phyloP scores from a whole-genome alignment of 2,113 vertebrate genomes.

The Aplodontia rufa region DNA sequence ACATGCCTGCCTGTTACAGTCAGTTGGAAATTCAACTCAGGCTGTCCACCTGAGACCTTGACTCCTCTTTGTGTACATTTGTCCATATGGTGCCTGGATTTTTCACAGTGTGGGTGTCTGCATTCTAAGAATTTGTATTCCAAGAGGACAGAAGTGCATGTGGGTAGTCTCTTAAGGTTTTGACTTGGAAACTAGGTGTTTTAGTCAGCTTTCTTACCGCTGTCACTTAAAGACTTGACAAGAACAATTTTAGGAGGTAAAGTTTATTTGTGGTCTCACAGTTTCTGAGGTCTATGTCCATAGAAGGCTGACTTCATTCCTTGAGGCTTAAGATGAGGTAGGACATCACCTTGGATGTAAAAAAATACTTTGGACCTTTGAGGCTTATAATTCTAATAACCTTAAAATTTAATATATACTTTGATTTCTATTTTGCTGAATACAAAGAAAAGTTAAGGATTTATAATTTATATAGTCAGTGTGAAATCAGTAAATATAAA shows the following conservation, averaged over 20 bases:
- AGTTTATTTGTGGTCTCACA: too few species aligned
- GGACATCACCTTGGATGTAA: too few species aligned
- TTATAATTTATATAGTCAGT: background rate
- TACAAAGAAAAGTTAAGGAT: background rate
- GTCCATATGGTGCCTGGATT: background rate
- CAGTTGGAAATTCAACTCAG: background rate
- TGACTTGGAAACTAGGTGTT: background rate
- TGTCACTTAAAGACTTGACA: too few species aligned
- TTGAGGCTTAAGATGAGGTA: too few species aligned
- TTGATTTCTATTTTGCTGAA: background rate
- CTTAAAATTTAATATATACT: background rate
- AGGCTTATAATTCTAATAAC: background rate
- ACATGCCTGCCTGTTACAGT: background rate
- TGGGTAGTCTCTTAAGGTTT: background rate
- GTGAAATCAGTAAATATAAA: background rate
- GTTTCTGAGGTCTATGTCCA: too few species aligned
- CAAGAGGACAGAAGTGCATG: background rate
- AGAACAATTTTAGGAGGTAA: too few species aligned
- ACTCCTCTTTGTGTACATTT: background rate
- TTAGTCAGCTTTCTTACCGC: too few species aligned
- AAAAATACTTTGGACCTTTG: background rate
- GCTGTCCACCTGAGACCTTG: background rate
- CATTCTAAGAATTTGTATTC: background rate
- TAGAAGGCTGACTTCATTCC: too few species aligned
- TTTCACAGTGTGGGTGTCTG: background rate